Conservation (phyloP, 2,888 invertebrate genomes). For the Rhogogaster chlorosoma region DNA sequence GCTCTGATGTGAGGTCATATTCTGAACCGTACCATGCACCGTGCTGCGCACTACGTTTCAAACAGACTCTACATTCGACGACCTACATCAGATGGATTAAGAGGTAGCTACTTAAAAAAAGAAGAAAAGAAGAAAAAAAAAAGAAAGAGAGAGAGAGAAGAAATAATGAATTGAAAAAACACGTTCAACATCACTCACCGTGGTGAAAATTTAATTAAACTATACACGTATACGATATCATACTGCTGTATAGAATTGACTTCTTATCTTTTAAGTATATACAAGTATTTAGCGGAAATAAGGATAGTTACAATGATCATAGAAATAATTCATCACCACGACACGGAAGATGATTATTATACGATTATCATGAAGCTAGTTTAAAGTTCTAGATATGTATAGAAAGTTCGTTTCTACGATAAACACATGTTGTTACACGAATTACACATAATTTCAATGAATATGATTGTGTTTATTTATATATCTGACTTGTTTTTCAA, state of each 20-base stretch:
- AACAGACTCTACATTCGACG: slow-evolving; percentile 26
- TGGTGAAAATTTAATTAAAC: background rate
- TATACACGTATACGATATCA: background rate
- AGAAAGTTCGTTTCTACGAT: background rate
- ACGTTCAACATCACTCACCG: background rate
- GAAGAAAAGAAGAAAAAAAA: background rate
- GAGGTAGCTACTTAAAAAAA: background rate
- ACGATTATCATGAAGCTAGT: background rate
- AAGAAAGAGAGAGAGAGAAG: background rate
- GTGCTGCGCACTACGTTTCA: background rate
- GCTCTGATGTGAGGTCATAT: slow-evolving; percentile 22
- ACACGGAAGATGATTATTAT: background rate
- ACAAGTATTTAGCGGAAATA: background rate
- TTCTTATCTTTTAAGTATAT: background rate
- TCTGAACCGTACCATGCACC: slow-evolving; percentile 10
- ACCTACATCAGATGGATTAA: slow-evolving; percentile 20
- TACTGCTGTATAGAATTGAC: background rate
- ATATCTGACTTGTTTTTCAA: background rate
- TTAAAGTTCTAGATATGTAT: background rate
- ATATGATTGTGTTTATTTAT: too few species aligned
- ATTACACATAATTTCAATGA: too few species aligned
- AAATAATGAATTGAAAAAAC: background rate
- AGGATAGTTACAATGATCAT: background rate
- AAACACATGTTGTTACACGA: too few species aligned
- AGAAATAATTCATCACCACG: background rate